Base-by-base conservation (phyloP, 2,888 invertebrate species). In the Oegoconia quadripuncta region DNA sequence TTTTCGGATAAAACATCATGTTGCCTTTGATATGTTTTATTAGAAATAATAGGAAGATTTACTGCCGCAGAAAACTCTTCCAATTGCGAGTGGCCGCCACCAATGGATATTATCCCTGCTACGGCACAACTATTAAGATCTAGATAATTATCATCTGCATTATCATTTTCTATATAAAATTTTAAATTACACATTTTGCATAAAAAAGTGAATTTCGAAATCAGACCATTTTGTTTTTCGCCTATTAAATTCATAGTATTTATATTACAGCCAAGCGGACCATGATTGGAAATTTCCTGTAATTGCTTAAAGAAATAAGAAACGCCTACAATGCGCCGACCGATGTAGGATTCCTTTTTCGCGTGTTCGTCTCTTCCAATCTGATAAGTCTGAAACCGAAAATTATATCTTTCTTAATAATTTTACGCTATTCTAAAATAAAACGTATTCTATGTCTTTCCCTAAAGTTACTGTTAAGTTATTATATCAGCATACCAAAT, bases 41-140 rank as follows among this genome's bases (percentile, higher is more conserved):
- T 14, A 8, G 34, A 34, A n/a, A 34, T 25, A 14, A 23, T 7
- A 9, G 34, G 25, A 5, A 34, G 15, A 14, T 34, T 34, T n/a
- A 34, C 7, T 3, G 34, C 34, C n/a, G 34, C 12, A 9, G 25
- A 22, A 23, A 34, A 25, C 12, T 34, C 32, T 32, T 32, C 20
- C 15, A 32, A 14, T 18, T 32, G 32, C 8, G 32, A 32, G 20
- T 32, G 32, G 13, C 32, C 32, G 20, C 20, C 11, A 5, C 32
- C 32, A 32, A 32, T 32, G 20, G 32, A 32, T 11, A 32, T 13
- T 2, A 14, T 32, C 6, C 25, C 32, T 17, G 37, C 32, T 17
- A 37, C 37, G 13, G 37, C 32, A 37, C 32, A 37, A 18, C 6
- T 31, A 31, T 37, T 37, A 9, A 31, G 11, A 8, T 25, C 13